Base-by-base conservation (phyloP, 1,140 invertebrate genomes). In the Pectinophora gossypiella region DNA sequence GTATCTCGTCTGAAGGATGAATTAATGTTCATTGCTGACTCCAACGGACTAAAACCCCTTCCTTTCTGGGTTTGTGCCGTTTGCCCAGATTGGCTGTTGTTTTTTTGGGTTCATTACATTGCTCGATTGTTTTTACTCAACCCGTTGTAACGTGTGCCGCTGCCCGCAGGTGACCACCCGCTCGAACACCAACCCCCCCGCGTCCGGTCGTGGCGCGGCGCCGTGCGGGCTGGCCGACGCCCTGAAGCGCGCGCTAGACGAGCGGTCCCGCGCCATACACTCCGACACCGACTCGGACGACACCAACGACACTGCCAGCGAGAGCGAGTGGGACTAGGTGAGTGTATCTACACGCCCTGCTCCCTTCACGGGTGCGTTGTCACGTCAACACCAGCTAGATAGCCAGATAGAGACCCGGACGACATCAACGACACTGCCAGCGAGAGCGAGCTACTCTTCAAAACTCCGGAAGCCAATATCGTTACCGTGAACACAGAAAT, bases 141-240 rank as follows among this genome's bases (percentile, higher is more conserved):
- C 36, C 36, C n/a, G 15, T 38, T 38, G 36, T 23, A 23, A 5
- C n/a, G n/a, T n/a, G n/a, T n/a, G 19, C 13, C 27, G 40, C 32
- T 16, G 12, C n/a, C 13, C 36, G 27, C 54, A 69, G 59, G 63
- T 69, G 43, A 56, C 68, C 45, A 66, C 65, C 27, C 55, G 61
- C 35, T 63, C 62, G 42, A 56, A 44, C 42, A 27, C 52, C n/a
- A 55, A 43, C 50, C 27, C 51, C 42, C 36, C 42, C 47, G 40
- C 35, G 36, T 20, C 38, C 59, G 54, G 58, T 56, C 42, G 50
- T 61, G 54, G 55, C 52, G 57, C 76, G 49, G 58, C 68, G 50
- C 78, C 87, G 54, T 89, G 90, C 61, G 93, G 94, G 32, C 88
- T 96, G 45, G 95, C 95, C n/a, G 92, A 91, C 32, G 95, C 94